A percentile compares a stretch with the other conserved stretches of the same genome.
Conservation (phyloP, 2,888 invertebrate species). For the Cristatella mucedo region DNA sequence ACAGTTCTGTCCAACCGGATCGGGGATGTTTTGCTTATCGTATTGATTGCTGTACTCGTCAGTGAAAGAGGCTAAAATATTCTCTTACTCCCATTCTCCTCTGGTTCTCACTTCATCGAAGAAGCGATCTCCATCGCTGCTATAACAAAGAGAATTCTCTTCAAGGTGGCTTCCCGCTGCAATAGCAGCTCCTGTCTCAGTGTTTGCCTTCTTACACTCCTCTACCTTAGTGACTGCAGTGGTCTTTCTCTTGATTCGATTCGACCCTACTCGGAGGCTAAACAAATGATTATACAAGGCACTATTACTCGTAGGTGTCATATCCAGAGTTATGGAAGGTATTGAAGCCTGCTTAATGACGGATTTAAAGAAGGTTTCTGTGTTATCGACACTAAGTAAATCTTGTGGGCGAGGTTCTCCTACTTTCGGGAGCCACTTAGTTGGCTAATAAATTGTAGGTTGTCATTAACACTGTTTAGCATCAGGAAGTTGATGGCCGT, state of each 20-base stretch:
- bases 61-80: no score
- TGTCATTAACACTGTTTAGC: no score
- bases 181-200: conserved; percentile 60
- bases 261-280: conserved; percentile 43
- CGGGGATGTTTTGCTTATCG: conserved; percentile 53
- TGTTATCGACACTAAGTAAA: conserved; percentile 58
- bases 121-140: conserved; percentile 41
- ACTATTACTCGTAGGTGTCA: conserved; percentile 43
- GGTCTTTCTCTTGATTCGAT: conserved; percentile 56
- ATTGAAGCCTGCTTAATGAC: conserved; percentile 33
- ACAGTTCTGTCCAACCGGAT: conserved; percentile 57
- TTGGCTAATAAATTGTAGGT: no score
- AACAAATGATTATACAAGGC: conserved; percentile 38
- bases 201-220: conserved; percentile 60
- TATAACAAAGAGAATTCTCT: conserved; percentile 62
- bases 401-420: no score
- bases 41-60: conserved; percentile 43
- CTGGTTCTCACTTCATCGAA: conserved; percentile 41
- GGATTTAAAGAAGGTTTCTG: conserved; percentile 63
- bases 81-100: no score
- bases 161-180: conserved; percentile 58
- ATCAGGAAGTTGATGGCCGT: no score
- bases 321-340: conserved; percentile 32
- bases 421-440: no score
- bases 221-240: conserved; percentile 64